phyloP scores from a whole-genome alignment of 2,888 invertebrate species.

The Spodoptera littoralis region DNA sequence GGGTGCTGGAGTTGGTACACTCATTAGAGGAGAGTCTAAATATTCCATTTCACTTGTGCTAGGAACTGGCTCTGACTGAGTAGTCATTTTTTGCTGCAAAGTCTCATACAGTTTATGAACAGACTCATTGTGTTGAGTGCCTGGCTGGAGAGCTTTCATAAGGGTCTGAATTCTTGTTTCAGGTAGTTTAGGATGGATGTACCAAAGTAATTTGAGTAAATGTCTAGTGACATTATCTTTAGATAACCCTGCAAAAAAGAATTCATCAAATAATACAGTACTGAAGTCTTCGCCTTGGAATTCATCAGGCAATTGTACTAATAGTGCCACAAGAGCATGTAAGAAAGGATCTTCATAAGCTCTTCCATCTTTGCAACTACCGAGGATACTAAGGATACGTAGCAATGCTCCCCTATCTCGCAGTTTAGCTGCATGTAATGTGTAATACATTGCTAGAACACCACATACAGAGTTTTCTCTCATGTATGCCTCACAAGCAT shows the following conservation, averaged over 20 bases:
- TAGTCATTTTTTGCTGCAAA: slow-evolving; percentile 93
- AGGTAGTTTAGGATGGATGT: slow-evolving; percentile 95
- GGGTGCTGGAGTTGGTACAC: slow-evolving; percentile 94
- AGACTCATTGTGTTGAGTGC: slow-evolving; percentile 94
- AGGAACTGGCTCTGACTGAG: slow-evolving; percentile 90
- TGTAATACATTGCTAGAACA: slow-evolving; percentile 98
- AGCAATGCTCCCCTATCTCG: slow-evolving; percentile 94
- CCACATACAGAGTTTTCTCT: slow-evolving; percentile 97
- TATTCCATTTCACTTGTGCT: slow-evolving; percentile 92
- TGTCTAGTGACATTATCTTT: slow-evolving; percentile 97
- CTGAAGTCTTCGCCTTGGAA: slow-evolving; percentile 98
- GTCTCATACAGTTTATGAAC: slow-evolving; percentile 94
- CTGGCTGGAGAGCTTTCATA: slow-evolving; percentile 93
- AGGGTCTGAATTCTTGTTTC: slow-evolving; percentile 93
- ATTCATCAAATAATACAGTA: slow-evolving; percentile 98
- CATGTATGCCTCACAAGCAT: slow-evolving; percentile 97
- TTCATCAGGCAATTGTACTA: slow-evolving; percentile 97
- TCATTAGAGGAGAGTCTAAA: slow-evolving; percentile 95
- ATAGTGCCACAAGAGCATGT: slow-evolving; percentile 95
- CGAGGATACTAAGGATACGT: slow-evolving; percentile 96
- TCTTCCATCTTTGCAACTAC: slow-evolving; percentile 96
- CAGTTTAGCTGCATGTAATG: slow-evolving; percentile 94
- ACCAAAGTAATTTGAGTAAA: slow-evolving; percentile 96
- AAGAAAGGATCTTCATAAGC: slow-evolving; percentile 98
- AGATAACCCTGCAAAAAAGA: slow-evolving; percentile 96